phyloP scores from a whole-genome alignment of 2,888 invertebrate species.

The Polydrusus cervinus region DNA sequence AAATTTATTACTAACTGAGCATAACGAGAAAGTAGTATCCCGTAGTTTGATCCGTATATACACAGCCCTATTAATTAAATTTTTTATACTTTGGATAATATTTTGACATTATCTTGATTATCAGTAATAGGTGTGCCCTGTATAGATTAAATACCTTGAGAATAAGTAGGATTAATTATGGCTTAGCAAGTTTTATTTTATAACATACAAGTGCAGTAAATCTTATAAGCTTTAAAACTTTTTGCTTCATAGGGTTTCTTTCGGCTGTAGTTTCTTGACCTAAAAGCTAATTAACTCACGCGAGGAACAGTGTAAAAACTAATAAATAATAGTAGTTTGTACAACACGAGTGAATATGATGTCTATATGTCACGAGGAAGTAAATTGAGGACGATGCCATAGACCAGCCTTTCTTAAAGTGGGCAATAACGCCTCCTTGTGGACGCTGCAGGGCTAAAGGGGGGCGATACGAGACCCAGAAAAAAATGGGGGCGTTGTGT shows the following conservation, averaged over 20 bases:
- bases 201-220: constrained; percentile 35
- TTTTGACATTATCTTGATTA: constrained; percentile 46
- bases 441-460: too few species aligned
- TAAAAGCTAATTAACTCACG: background rate
- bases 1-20: constrained; percentile 36
- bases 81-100: constrained; percentile 38
- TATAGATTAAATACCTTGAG: constrained; percentile 33
- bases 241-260: constrained; percentile 5
- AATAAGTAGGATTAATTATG: constrained; percentile 40
- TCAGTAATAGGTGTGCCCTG: constrained; percentile 48
- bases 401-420: too few species aligned
- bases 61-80: constrained; percentile 43
- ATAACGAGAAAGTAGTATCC: constrained; percentile 44
- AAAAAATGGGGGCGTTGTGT: too few species aligned
- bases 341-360: too few species aligned
- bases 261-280: background rate
- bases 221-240: constrained; percentile 22
- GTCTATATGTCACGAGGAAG: too few species aligned
- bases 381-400: too few species aligned
- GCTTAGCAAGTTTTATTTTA: constrained; percentile 32
- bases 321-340: too few species aligned
- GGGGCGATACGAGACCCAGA: too few species aligned
- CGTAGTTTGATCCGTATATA: constrained; percentile 37
- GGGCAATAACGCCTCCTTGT: too few species aligned
- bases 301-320: background rate